phyloP scores from a whole-genome alignment of 37 sponge, comb jelly and placozoan species.

The Oopsacas minuta region DNA sequence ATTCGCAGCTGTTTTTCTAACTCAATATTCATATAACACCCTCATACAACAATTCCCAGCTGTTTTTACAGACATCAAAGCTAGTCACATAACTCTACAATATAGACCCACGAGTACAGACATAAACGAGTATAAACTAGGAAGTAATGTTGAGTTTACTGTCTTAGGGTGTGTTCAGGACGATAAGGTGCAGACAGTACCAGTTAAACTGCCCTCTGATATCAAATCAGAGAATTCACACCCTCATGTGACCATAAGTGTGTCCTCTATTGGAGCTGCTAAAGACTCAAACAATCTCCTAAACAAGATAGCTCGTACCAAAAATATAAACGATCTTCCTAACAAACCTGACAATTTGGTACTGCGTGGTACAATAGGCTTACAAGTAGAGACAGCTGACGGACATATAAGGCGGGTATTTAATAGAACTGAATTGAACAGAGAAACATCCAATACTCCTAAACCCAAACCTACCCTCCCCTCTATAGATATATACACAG shows the following conservation, averaged over 20 bases:
- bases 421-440: background rate
- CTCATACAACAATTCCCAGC: slow-evolving; percentile 34
- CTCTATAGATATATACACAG: slow-evolving; percentile 30
- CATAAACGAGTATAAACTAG: slow-evolving; percentile 16
- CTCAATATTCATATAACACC: slow-evolving; percentile 32
- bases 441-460: background rate
- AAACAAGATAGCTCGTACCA: background rate
- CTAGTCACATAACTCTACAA: slow-evolving; percentile 50
- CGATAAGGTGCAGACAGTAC: slow-evolving; percentile 42
- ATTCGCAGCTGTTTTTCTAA: slow-evolving; percentile 35
- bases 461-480: background rate
- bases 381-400: background rate
- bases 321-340: background rate
- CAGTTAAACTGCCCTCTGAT: slow-evolving; percentile 23
- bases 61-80: slow-evolving; percentile 26
- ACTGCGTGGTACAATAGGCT: slow-evolving; percentile 13
- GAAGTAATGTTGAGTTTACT: slow-evolving; percentile 28
- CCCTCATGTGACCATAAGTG: slow-evolving; percentile 76
- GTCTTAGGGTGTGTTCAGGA: slow-evolving; percentile 40
- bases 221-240: slow-evolving; percentile 23
- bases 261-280: slow-evolving; percentile 22
- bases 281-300: slow-evolving; percentile 55
- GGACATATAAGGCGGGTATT: background rate
- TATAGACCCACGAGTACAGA: slow-evolving; percentile 38
- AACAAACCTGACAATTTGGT: background rate